Conservation (phyloP, 2,113 vertebrate genomes). For the Cochlearius cochlearius region DNA sequence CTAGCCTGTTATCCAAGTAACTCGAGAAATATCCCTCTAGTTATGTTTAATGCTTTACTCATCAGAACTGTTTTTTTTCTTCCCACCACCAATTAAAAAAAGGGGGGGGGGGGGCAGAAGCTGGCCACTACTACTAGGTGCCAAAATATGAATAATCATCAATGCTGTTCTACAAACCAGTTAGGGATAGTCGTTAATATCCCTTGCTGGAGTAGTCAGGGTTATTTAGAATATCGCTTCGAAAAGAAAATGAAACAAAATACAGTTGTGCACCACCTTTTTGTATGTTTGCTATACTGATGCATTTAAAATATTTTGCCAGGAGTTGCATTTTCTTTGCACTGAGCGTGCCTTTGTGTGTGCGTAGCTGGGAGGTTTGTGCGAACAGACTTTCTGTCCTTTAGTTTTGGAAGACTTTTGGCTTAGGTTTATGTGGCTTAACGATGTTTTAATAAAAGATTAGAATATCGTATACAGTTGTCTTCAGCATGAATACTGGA, state of each 20-base stretch:
- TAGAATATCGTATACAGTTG: neutral
- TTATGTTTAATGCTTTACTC: neutral
- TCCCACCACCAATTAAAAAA: too few species aligned
- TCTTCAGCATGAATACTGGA: neutral
- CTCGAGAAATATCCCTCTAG: neutral
- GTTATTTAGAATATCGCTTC: neutral
- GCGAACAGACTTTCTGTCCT: neutral
- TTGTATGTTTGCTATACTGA: neutral
- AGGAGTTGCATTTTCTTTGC: neutral
- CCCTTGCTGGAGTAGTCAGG: neutral
- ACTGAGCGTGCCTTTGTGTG: neutral
- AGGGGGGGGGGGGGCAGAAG: neutral
- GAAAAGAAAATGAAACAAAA: neutral
- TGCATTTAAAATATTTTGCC: neutral
- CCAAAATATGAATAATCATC: neutral
- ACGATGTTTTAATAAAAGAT: neutral
- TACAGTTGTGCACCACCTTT: neutral
- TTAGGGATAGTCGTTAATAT: neutral
- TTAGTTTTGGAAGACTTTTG: constrained; percentile 13
- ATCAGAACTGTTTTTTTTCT: neutral
- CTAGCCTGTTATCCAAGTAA: neutral
- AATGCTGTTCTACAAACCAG: neutral
- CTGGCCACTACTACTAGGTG: neutral
- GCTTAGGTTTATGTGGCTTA: neutral
- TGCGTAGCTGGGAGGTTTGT: neutral